Conservation (phyloP, 2,888 invertebrate species). For the Tridacna crocea region DNA sequence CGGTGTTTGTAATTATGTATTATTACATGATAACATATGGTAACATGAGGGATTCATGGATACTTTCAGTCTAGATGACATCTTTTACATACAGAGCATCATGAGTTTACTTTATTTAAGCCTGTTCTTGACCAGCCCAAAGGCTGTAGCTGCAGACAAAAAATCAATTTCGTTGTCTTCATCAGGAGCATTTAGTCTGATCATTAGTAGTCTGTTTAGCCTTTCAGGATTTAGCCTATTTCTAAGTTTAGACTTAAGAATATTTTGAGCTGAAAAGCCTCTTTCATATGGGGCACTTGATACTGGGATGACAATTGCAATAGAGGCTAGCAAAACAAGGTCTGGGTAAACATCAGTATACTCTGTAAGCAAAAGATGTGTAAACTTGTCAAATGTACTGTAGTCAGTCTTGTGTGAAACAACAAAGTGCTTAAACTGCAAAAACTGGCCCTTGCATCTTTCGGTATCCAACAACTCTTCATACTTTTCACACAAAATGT, state of each 20-base stretch:
- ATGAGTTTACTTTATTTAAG: neutral
- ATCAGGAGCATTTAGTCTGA: neutral
- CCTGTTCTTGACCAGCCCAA: neutral
- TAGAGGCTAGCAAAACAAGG: neutral
- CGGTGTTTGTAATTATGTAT: no score
- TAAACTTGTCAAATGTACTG: neutral
- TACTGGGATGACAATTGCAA: constrained; percentile 2
- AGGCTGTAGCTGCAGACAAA: neutral
- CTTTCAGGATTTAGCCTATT: constrained; percentile 2
- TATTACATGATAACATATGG: no score
- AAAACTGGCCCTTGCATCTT: constrained; percentile 21
- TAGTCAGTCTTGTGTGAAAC: neutral
- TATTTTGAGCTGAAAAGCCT: constrained; percentile 7
- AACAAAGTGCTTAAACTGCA: constrained; percentile 25
- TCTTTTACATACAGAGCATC: no score
- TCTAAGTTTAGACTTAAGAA: neutral
- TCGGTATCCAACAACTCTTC: neutral
- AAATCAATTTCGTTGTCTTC: neutral
- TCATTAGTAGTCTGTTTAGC: constrained; percentile 6
- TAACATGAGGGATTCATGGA: no score
- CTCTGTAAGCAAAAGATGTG: neutral
- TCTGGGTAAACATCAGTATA: constrained; percentile 9
- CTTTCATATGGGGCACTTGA: constrained; percentile 8
- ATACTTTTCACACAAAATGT: neutral
- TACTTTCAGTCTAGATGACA: neutral